A percentile compares a stretch with the other conserved stretches of the same genome.
Evolutionary conservation across 2,888 invertebrate species (phyloP).

Genomic region (Pachydiplax longipennis): DNA sequence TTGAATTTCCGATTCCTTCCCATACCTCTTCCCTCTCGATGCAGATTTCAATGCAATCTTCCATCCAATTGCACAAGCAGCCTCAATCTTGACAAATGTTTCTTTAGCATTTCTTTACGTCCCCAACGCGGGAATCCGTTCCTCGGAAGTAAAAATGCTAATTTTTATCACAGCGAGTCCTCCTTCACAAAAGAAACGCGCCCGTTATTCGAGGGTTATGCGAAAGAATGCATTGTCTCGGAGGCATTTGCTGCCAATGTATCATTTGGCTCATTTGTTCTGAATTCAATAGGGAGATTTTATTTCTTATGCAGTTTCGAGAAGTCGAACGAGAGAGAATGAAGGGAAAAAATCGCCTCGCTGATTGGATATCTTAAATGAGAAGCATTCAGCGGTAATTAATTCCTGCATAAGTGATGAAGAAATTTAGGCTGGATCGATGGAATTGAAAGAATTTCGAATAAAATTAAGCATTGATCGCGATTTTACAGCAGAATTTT

Average conservation of each 20-base stretch:
- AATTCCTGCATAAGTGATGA: too few species aligned
- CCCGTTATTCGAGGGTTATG: background rate
- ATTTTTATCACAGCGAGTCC: background rate
- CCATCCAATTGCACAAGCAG: background rate
- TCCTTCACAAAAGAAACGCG: background rate
- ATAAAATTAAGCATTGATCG: too few species aligned
- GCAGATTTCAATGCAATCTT: background rate
- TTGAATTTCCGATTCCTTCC: background rate
- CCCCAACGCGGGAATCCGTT: background rate
- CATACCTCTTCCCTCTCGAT: background rate
- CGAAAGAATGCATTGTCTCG: background rate
- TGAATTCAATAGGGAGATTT: background rate
- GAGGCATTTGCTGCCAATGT: background rate
- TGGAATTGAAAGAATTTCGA: too few species aligned
- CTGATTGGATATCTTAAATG: background rate
- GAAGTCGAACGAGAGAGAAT: background rate
- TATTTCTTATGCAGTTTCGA: background rate
- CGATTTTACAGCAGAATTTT: too few species aligned
- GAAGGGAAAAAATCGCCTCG: background rate
- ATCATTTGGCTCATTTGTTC: background rate
- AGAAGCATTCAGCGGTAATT: too few species aligned
- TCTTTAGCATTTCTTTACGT: background rate
- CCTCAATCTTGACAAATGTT: background rate
- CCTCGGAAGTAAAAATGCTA: background rate
- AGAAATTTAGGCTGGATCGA: too few species aligned